phyloP scores from a whole-genome alignment of 2,113 vertebrate species.

The Pseudorasbora parva region DNA sequence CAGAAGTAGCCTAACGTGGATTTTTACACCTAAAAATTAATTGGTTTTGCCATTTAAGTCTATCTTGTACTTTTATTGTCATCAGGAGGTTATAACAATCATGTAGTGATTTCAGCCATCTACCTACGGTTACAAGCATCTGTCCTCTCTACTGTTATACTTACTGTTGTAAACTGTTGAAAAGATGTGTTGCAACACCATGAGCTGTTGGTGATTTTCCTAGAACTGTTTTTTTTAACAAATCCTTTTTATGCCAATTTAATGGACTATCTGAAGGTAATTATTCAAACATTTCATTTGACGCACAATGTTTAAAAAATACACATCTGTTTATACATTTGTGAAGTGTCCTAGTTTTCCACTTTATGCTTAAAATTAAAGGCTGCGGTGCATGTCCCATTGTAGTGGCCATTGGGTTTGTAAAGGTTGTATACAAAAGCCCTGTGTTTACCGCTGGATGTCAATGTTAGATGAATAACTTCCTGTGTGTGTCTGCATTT shows the following conservation, averaged over 20 bases:
- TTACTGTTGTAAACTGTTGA: neutral
- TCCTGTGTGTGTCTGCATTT: conserved; percentile 32
- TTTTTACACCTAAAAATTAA: neutral
- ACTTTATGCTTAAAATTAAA: neutral
- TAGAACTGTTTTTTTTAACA: neutral
- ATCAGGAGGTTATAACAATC: neutral
- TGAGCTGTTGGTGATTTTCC: neutral
- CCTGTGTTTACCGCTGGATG: conserved; percentile 28
- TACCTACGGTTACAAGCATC: neutral
- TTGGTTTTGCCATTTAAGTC: neutral
- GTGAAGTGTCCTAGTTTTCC: neutral
- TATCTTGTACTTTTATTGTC: neutral
- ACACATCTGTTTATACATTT: neutral
- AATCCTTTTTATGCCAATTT: neutral
- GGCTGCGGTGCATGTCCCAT: neutral
- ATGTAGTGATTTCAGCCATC: conserved; percentile 1
- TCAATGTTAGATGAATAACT: conserved; percentile 42
- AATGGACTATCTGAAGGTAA: neutral
- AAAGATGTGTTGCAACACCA: neutral
- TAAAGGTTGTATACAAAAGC: conserved; percentile 39
- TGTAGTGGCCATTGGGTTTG: conserved; percentile 20
- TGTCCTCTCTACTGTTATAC: neutral
- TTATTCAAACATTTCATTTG: conserved; percentile 23
- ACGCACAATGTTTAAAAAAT: neutral
- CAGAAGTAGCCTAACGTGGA: neutral